phyloP scores from a whole-genome alignment of 2,888 invertebrate species.

The Machimus rusticus region DNA sequence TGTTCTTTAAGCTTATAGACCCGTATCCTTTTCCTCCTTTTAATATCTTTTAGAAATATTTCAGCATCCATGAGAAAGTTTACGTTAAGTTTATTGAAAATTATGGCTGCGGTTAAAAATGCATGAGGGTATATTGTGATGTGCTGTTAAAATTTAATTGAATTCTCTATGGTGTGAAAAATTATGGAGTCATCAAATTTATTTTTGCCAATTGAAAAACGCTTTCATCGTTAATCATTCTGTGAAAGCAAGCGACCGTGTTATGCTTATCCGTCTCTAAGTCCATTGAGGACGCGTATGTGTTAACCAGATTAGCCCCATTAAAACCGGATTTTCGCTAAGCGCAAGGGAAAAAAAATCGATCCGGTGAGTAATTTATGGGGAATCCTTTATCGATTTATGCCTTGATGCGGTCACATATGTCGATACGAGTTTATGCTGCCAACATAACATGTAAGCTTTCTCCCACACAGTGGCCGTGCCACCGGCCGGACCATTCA shows the following conservation, averaged over 20 bases:
- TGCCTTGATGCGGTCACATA: background rate
- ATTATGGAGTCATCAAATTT: background rate
- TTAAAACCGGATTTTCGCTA: constrained; percentile 12
- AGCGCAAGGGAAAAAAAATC: background rate
- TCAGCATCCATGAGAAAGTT: background rate
- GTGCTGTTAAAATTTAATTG: background rate
- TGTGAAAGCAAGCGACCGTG: background rate
- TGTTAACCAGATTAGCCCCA: background rate
- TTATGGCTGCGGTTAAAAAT: background rate
- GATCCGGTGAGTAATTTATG: background rate
- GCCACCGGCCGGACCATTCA: background rate
- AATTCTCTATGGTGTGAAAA: background rate
- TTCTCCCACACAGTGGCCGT: background rate
- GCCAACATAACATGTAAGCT: background rate
- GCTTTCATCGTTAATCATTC: background rate
- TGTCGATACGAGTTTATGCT: background rate
- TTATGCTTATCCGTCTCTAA: background rate
- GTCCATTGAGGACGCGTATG: background rate
- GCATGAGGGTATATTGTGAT: background rate
- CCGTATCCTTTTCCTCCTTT: background rate
- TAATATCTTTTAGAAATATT: background rate
- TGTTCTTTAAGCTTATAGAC: background rate
- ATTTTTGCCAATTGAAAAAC: background rate
- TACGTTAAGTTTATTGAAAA: background rate
- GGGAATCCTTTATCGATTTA: background rate